Conservation (phyloP, 1,140 invertebrate genomes). For the Diabrotica virgifera region DNA sequence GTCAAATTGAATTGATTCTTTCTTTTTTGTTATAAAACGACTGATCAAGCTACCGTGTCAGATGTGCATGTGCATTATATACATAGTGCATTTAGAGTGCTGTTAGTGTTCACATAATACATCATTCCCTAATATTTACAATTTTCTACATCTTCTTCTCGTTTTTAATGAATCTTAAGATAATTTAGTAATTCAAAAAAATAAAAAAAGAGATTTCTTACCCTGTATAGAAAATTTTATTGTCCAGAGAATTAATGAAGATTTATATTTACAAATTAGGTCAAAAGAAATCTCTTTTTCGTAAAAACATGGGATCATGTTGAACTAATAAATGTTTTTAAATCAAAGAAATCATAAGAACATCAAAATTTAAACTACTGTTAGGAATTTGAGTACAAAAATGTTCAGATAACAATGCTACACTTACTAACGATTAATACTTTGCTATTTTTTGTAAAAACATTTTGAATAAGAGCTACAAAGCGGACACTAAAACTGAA, state of each 20-base stretch:
- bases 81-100: slow-evolving; percentile 30
- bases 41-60: slow-evolving; percentile 15
- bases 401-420: neutral
- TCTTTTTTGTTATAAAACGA: neutral
- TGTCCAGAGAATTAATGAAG: neutral
- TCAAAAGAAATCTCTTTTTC: slow-evolving; percentile 7
- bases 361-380: slow-evolving; percentile 1
- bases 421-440: neutral
- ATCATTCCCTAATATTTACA: slow-evolving; percentile 26
- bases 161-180: neutral
- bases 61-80: slow-evolving; percentile 34
- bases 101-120: slow-evolving; percentile 24
- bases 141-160: slow-evolving; percentile 4
- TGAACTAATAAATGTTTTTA: neutral
- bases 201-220: slow-evolving; percentile 26
- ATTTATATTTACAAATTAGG: neutral
- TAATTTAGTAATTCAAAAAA: neutral
- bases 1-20: no score
- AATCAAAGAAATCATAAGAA: neutral
- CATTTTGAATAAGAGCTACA: slow-evolving; percentile 4
- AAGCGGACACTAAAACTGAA: slow-evolving; percentile 1
- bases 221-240: slow-evolving; percentile 21
- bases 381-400: neutral
- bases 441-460: neutral
- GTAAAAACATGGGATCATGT: neutral